Conservation (phyloP, 2,888 invertebrate genomes). For the Rhagophthalmus giganteus region DNA sequence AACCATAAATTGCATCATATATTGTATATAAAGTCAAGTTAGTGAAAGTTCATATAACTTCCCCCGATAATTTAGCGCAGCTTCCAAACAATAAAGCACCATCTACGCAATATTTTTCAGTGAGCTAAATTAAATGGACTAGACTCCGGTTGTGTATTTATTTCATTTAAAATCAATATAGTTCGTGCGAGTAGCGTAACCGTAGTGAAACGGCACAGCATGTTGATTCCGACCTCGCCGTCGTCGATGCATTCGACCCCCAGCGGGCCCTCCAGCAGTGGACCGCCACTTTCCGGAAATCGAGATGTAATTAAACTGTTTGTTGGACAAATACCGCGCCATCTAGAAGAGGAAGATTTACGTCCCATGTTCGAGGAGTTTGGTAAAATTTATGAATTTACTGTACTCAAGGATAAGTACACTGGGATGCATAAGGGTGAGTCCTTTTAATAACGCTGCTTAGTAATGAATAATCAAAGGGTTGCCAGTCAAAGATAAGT, state of each 20-base stretch:
- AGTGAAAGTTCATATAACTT: slow-evolving; percentile 22
- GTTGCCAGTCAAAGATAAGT: slow-evolving; percentile 21
- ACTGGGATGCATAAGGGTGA: slow-evolving; percentile 94
- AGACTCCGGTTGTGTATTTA: slow-evolving; percentile 37
- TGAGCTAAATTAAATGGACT: slow-evolving; percentile 35
- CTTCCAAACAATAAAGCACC: slow-evolving; percentile 33
- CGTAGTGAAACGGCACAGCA: slow-evolving; percentile 38
- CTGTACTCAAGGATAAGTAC: slow-evolving; percentile 91
- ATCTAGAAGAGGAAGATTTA: slow-evolving; percentile 84
- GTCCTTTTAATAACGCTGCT: slow-evolving; percentile 6
- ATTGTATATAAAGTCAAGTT: slow-evolving; percentile 15
- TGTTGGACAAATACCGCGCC: slow-evolving; percentile 90
- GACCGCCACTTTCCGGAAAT: slow-evolving; percentile 34
- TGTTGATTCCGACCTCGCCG: slow-evolving; percentile 55
- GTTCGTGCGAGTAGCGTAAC: slow-evolving; percentile 27
- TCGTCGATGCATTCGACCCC: slow-evolving; percentile 41
- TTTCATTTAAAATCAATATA: slow-evolving; percentile 28
- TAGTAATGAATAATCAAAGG: slow-evolving; percentile 7
- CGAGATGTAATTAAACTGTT: slow-evolving; percentile 77
- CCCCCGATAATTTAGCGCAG: slow-evolving; percentile 25
- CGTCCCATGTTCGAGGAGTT: slow-evolving; percentile 91
- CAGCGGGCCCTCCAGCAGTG: slow-evolving; percentile 17
- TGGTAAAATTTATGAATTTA: slow-evolving; percentile 92
- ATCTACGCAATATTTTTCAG: slow-evolving; percentile 18
- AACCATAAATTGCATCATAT: slow-evolving; percentile 13